Conservation (phyloP, 2,113 vertebrate species). For the Lophura nycthemera region DNA sequence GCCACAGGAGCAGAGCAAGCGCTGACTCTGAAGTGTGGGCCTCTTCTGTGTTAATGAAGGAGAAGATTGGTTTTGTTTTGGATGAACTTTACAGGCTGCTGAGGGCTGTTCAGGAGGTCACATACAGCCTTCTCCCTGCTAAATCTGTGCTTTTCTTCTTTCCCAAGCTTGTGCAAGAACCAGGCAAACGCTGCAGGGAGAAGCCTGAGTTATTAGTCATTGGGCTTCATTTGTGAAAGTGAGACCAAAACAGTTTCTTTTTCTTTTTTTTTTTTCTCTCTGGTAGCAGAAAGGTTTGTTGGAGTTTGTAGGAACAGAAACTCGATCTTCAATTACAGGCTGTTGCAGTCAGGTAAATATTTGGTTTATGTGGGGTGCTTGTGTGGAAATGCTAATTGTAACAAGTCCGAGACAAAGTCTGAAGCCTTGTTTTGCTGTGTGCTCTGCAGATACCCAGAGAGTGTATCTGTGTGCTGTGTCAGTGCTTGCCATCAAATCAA, state of each 20-base stretch:
- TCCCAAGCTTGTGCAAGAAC: neutral
- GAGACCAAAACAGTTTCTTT: neutral
- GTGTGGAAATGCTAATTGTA: neutral
- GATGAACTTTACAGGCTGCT: neutral
- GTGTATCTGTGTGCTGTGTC: neutral
- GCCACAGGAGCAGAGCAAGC: accelerated
- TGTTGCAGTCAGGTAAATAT: neutral
- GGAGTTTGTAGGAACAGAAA: slow-evolving; percentile 4
- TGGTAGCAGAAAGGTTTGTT: neutral
- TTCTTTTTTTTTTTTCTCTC: too few species aligned
- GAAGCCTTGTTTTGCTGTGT: neutral
- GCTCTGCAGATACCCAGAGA: neutral
- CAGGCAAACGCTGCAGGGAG: neutral
- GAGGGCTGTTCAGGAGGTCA: neutral
- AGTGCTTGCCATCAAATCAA: neutral
- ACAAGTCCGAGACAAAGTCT: neutral
- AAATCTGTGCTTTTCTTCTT: neutral
- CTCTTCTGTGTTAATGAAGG: neutral
- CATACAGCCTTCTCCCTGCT: neutral
- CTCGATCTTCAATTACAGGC: neutral
- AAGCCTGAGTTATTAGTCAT: neutral
- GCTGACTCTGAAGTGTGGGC: neutral
- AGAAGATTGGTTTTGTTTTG: neutral
- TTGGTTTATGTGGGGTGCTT: neutral
- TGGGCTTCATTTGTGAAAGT: neutral